Base-by-base conservation (phyloP, 2,888 invertebrate species). In the Protophormia terraenovae region DNA sequence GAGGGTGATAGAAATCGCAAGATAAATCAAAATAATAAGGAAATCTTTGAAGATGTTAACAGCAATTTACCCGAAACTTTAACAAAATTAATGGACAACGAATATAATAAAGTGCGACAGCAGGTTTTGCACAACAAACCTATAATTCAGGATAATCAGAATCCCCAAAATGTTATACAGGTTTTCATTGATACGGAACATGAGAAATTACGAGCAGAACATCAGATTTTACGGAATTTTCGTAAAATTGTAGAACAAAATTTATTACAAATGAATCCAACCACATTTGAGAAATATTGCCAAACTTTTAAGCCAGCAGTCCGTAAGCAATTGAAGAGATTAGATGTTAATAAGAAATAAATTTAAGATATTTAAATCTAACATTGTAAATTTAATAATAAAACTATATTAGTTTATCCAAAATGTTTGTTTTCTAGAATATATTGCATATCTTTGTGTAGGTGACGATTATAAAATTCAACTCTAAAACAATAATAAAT, bases 221-320 rank as follows among this genome's bases (percentile, higher is more conserved):
- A 89, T 1, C 77, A 78, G 1, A 87, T 86, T 16, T 83, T 91
- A 72, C 82, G 86, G 0, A 79, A 87, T 24, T 91, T 91, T 84
- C 89, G 91, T 1, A 86, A 84, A 32, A 87, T 86, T 16, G 86
- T 91, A 5, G 90, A 91, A 77, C 84, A 86, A 3, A 88, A 87
- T 10, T 38, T 91, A 0, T 83, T 85, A 0, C 88, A 87, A 50
- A 84, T 90, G 5, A 89, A 90, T 64, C 78, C 88, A 0, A 87
- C 89, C 8, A 87, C 88, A 2, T 91, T 87, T 77, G 89, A 89
- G 1, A 88, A 88, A 50, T 90, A 90, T 71, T 14, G 80, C 32
- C 53, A 78, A 12, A 58, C 27, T 1, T 83, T 87, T 64, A 82
- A 87, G 62, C 76, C 76, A 3, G 35, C 55, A 16, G 38, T 12